Percentiles rank a stretch among this genome's conserved stretches.
phyloP scores from a whole-genome alignment of 2,888 invertebrate species.

The Drosophila borealis region DNA sequence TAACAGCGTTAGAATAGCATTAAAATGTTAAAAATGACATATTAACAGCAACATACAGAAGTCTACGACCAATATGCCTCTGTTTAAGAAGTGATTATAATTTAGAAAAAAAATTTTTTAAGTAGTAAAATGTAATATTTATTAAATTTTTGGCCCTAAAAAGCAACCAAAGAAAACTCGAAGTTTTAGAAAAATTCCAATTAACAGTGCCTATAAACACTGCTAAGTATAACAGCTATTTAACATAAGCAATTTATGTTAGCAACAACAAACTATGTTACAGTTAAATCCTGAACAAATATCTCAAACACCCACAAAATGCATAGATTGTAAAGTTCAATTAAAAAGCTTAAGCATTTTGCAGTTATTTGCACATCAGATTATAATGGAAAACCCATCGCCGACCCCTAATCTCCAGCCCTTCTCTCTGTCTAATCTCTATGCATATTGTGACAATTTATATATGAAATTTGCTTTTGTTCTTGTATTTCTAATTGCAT shows the following conservation, averaged over 20 bases:
- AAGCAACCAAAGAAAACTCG: too few species aligned
- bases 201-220: neutral
- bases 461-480: slow-evolving; percentile 23
- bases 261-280: neutral
- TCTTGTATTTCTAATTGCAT: slow-evolving; percentile 63
- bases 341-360: slow-evolving; percentile 12
- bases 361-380: slow-evolving; percentile 8
- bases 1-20: too few species aligned
- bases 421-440: slow-evolving; percentile 6
- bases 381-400: neutral
- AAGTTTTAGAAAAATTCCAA: too few species aligned
- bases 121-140: too few species aligned
- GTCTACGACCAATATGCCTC: too few species aligned
- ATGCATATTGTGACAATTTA: slow-evolving; percentile 11
- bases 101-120: too few species aligned
- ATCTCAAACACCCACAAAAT: neutral
- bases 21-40: too few species aligned
- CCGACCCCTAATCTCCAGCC: neutral
- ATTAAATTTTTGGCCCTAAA: too few species aligned
- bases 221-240: neutral
- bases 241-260: neutral
- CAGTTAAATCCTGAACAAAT: neutral
- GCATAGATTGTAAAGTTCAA: neutral
- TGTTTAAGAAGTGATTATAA: too few species aligned
- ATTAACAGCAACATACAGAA: too few species aligned